Percentiles rank a stretch among this genome's conserved stretches.
These are phyloP conservation scores for Mus caroli DNA, from an alignment of 2,797 vertebrate species.

Conservation along the genomic window DNA sequence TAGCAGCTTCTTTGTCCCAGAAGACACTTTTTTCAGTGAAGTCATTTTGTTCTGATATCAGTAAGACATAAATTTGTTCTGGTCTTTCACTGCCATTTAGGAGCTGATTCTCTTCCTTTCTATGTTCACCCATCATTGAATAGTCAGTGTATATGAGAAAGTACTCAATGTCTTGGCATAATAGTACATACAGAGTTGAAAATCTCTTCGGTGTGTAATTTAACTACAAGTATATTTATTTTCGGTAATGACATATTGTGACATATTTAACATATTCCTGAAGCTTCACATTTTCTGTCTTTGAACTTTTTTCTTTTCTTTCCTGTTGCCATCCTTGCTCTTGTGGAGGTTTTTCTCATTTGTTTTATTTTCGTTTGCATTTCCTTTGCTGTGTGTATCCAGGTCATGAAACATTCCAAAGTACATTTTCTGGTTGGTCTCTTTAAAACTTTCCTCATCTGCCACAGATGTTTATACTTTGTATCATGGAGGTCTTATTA, in stretches of 20 bases:
- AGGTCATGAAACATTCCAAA: not conserved
- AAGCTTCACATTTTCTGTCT: not conserved
- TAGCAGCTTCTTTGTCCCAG: not conserved
- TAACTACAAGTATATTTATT: not conserved
- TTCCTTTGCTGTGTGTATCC: not conserved
- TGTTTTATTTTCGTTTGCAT: not conserved
- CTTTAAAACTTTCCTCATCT: not conserved
- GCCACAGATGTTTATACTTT: not conserved
- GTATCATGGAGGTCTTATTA: not conserved
- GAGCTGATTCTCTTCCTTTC: not conserved
- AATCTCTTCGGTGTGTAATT: not conserved
- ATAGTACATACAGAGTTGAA: not conserved
- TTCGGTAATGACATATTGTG: not conserved
- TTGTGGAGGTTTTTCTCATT: not conserved
- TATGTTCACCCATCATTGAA: not conserved
- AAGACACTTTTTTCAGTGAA: constrained; percentile 1
- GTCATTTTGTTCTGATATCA: not conserved
- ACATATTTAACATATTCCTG: not conserved
- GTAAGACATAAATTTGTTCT: not conserved
- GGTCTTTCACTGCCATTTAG: not conserved
- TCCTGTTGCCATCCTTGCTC: not conserved
- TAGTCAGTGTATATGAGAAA: not conserved
- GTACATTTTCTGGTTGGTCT: not conserved
- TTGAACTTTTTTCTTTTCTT: not conserved
- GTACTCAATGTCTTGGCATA: not conserved